Evolutionary conservation across 2,113 vertebrate genomes (phyloP), one percentile per base, ranked within the genome.

Genomic region (Anser cygnoides): DNA sequence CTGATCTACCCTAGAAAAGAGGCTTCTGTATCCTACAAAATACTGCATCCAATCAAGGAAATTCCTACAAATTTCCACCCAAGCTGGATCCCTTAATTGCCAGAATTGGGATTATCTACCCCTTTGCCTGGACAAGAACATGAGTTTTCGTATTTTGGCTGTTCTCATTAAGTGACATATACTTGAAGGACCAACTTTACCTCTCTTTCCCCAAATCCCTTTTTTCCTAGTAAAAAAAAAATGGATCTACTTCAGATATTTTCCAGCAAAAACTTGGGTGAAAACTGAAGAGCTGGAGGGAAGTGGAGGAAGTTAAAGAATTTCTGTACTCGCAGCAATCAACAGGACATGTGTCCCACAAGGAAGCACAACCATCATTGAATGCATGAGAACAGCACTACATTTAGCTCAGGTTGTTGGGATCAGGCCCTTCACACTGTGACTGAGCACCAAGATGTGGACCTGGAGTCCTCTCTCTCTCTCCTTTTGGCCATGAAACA

Each of bases 281-380:
- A 84, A 91, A 87, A 57, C 13, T 67, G 17, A 18, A 89, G 41
- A 59, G 7, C 1, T 63, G 43, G 31, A 46, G 21, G 50, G 41
- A 78, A 10, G 0, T 11, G 18, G 16, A 21, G 16, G 8, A 91
- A 91, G 28, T 18, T 33, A 28, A 12, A 52, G 49, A 67, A 37
- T 20, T 95, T 57, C 23, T 92, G 29, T 62, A 76, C 44, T 62
- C 1, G 1, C 23, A 77, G 28, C 19, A 31, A 37, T 49, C 37
- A 58, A 10, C 23, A 25, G 4, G 39, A 43, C 0, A 1, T 80
- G 5, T 23, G 19, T 35, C 31, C 44, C 70, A 65, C 72, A 68
- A 89, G 33, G 70, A 92, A 93, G 62, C 0, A 1, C 44, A 22
- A 15, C 11, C 43, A 71, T 3, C 0, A 0, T 11, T 16, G 41